Evolutionary conservation across 1,140 invertebrate species (phyloP).

Genomic region (Drosophila ananassae): DNA sequence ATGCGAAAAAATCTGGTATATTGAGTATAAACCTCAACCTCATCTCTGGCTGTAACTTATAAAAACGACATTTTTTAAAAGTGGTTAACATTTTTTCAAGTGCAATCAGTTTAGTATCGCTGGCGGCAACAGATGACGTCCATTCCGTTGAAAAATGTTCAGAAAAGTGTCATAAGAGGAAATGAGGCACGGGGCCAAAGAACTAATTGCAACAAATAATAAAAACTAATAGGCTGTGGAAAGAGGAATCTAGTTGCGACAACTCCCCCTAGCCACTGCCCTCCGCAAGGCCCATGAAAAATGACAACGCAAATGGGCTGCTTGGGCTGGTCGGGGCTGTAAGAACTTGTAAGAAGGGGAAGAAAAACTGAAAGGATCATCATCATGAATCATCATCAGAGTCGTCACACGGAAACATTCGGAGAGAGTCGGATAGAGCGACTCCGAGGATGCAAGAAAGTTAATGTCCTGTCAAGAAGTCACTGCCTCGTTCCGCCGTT

Average conservation of each 20-base stretch:
- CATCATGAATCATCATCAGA: constrained; percentile 81
- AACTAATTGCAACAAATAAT: constrained; percentile 82
- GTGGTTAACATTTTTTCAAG: neutral
- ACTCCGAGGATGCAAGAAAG: constrained; percentile 57
- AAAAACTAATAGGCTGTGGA: constrained; percentile 82
- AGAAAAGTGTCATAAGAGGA: constrained; percentile 74
- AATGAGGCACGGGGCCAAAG: constrained; percentile 36
- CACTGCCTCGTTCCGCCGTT: constrained; percentile 75
- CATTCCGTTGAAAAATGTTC: constrained; percentile 74
- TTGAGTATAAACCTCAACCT: too few relatives aligned
- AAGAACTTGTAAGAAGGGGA: neutral
- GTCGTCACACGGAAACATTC: constrained; percentile 52
- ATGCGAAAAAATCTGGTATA: too few relatives aligned
- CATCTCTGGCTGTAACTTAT: too few relatives aligned
- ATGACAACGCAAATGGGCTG: constrained; percentile 63
- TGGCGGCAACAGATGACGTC: constrained; percentile 75
- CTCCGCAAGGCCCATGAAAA: constrained; percentile 57
- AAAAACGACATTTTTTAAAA: neutral
- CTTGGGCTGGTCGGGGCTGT: neutral
- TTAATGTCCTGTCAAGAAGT: constrained; percentile 82
- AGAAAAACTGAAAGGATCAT: constrained; percentile 73
- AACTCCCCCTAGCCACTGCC: constrained; percentile 4
- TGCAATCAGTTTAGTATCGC: constrained; percentile 26
- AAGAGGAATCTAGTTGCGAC: constrained; percentile 41
- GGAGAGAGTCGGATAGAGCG: constrained; percentile 42